Evolutionary conservation across 2,797 vertebrate species (phyloP).

Genomic region (Melanotaenia pygmaea): DNA sequence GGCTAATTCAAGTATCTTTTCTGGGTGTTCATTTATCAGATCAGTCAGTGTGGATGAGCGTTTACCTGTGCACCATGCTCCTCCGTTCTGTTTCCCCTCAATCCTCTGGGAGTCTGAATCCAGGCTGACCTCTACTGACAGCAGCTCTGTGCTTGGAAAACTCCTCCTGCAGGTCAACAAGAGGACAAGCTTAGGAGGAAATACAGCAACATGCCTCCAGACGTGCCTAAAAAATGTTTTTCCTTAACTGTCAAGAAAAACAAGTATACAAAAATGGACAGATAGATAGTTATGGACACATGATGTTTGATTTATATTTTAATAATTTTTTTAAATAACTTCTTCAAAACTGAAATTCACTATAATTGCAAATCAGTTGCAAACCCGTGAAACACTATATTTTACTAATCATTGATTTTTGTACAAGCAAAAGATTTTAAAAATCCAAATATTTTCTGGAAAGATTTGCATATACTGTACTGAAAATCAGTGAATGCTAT

Average conservation of each 20-base stretch:
- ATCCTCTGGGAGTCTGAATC: conserved; percentile 90
- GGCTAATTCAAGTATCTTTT: not conserved
- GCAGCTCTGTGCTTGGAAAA: conserved; percentile 92
- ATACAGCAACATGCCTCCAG: conserved; percentile 3
- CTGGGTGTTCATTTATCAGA: not conserved
- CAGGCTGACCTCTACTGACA: conserved; percentile 92
- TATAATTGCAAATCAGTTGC: no score
- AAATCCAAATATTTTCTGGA: no score
- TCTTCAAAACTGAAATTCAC: not conserved
- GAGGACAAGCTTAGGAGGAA: conserved; percentile 10
- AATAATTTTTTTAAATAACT: no score
- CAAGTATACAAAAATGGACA: not conserved
- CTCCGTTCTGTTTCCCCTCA: conserved; percentile 89
- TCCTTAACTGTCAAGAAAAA: not conserved
- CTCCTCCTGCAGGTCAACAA: conserved; percentile 85
- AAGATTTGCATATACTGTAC: no score
- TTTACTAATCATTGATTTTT: not conserved
- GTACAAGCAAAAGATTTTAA: not conserved
- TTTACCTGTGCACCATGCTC: conserved; percentile 91
- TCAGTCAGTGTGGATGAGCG: not conserved
- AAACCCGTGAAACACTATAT: not conserved
- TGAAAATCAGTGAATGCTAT: no score
- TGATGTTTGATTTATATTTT: no score
- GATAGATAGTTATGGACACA: no score
- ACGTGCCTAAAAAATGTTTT: not conserved